These are phyloP conservation scores for Isaurus tuberculatus DNA, from an alignment of 92 coral and sea anemone species.

Conservation along the genomic window DNA sequence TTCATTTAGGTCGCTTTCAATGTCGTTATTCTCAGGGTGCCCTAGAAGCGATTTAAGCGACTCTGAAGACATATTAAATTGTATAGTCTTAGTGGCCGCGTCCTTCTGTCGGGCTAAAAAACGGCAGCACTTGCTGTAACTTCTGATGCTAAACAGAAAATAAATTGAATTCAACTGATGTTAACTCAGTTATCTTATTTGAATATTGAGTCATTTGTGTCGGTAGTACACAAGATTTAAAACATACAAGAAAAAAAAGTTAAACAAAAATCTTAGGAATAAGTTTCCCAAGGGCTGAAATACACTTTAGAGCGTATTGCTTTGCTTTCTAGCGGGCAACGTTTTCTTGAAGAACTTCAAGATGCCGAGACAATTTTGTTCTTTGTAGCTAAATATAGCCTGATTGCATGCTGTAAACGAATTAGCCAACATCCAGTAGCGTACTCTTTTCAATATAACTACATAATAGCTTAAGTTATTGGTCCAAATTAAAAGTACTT, in stretches of 20 bases:
- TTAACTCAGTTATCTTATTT: conserved; percentile 36
- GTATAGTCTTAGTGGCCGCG: background rate
- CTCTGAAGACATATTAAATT: conserved; percentile 31
- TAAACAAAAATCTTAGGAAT: background rate
- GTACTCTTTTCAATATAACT: conserved; percentile 28
- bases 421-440: conserved; percentile 31
- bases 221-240: background rate
- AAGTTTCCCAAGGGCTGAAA: background rate
- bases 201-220: conserved; percentile 16
- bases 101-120: conserved; percentile 5
- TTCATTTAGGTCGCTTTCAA: conserved; percentile 45
- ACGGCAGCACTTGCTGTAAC: conserved; percentile 14
- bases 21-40: conserved; percentile 28
- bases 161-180: conserved; percentile 20
- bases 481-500: conserved; percentile 25
- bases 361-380: conserved; percentile 29
- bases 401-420: conserved; percentile 30
- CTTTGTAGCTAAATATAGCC: conserved; percentile 9
- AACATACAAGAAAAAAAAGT: background rate
- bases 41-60: conserved; percentile 54
- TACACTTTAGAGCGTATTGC: background rate
- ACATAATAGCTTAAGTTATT: conserved; percentile 38
- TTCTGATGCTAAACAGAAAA: background rate
- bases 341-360: background rate
- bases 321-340: conserved; percentile 8